phyloP scores from a whole-genome alignment of 2,888 invertebrate species.

The Mongoloraphidia duomilia region DNA sequence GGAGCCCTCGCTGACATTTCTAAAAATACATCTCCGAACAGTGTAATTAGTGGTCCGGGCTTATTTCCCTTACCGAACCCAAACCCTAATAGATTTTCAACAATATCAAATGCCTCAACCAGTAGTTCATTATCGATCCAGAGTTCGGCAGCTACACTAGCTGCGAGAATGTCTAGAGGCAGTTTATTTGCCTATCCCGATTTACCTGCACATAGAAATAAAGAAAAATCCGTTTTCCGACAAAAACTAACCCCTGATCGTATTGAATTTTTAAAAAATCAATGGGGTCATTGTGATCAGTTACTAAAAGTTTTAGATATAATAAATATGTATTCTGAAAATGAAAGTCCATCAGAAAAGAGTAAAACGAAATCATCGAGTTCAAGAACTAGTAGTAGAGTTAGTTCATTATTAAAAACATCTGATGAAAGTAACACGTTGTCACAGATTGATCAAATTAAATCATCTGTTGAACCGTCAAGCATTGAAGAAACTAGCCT shows the following conservation, averaged over 20 bases:
- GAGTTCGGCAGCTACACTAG: constrained; percentile 10
- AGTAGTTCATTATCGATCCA: constrained; percentile 10
- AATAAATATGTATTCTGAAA: not conserved
- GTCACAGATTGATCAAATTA: not conserved
- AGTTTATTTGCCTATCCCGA: not conserved
- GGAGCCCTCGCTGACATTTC: constrained; percentile 1
- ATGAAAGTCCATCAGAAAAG: not conserved
- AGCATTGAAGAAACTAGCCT: no score
- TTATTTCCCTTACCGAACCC: not conserved
- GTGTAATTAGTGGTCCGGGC: not conserved
- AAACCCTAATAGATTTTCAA: not conserved
- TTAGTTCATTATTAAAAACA: not conserved
- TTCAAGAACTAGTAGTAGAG: not conserved
- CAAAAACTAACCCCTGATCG: constrained; percentile 8
- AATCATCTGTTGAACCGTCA: not conserved
- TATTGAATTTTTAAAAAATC: constrained; percentile 7
- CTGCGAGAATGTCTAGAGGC: not conserved
- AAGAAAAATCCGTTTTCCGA: not conserved
- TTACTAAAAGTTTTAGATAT: constrained; percentile 10
- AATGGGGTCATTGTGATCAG: constrained; percentile 11
- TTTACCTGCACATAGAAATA: not conserved
- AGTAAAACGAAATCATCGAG: not conserved
- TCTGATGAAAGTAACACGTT: not conserved
- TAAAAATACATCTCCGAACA: constrained; percentile 1
- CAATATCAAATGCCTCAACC: constrained; percentile 6